These are phyloP conservation scores for Gibbula magus DNA, from an alignment of 2,888 invertebrate species.

Conservation along the genomic window DNA sequence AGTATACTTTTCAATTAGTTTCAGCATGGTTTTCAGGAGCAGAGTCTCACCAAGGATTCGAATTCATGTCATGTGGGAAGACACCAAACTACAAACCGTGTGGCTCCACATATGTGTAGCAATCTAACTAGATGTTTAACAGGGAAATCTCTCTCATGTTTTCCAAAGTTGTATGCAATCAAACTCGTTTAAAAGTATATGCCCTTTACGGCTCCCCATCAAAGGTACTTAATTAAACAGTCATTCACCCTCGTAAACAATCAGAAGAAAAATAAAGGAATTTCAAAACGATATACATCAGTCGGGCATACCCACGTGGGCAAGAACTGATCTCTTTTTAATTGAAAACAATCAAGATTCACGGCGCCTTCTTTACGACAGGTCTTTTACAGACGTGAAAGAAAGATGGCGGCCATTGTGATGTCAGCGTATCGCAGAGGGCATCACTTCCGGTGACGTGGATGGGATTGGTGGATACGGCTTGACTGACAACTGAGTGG, in stretches of 20 bases:
- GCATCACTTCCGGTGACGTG: slow-evolving; percentile 21
- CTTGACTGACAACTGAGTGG: slow-evolving; percentile 17
- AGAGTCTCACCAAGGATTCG: too few relatives aligned
- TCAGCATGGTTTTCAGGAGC: too few relatives aligned
- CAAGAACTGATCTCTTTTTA: slow-evolving; percentile 9
- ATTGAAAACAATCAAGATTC: slow-evolving; percentile 20
- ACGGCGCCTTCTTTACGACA: not conserved
- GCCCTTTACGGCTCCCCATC: too few relatives aligned
- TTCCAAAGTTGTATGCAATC: too few relatives aligned
- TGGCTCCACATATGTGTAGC: too few relatives aligned
- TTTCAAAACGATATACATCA: slow-evolving; percentile 3
- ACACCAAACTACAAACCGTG: too few relatives aligned
- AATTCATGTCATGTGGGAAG: too few relatives aligned
- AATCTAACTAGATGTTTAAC: too few relatives aligned
- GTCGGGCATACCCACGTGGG: not conserved
- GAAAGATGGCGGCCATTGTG: not conserved
- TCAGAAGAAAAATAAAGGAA: not conserved
- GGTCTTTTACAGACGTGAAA: not conserved
- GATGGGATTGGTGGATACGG: slow-evolving; percentile 14
- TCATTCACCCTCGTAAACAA: not conserved
- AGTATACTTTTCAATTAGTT: too few relatives aligned
- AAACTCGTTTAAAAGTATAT: too few relatives aligned
- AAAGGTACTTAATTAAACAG: not conserved
- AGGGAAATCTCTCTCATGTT: too few relatives aligned
- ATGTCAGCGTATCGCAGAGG: slow-evolving; percentile 9